Base-by-base conservation (phyloP, 2,888 invertebrate species). In the Drosophila sordidula region DNA sequence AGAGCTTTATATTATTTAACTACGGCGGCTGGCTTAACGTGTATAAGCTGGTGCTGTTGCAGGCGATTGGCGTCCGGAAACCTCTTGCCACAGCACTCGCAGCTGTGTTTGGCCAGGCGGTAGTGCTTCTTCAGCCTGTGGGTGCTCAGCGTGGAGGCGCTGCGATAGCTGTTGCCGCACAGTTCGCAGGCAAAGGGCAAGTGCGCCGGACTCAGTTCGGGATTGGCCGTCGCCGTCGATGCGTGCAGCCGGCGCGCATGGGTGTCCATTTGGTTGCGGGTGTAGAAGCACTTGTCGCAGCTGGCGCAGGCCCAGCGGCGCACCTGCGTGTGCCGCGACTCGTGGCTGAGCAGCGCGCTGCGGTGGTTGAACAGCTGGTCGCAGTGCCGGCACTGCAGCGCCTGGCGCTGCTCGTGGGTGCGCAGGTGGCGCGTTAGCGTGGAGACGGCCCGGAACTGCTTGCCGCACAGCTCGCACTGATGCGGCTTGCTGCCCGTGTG, bases 391-490 rank as follows among this genome's bases (percentile, higher is more conserved):
- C 85, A 87, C 6, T 52, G 57, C 52, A 68, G 70, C 6, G 56
- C 38, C 39, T 74, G 47, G 3, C 77, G 75, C 42, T 70, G 45
- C 18, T 67, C 69, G 5, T 87, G 87, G 1, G 87, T 87, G n/a
- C 67, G 83, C 16, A 81, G 39, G 38, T 87, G 85, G 1, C 87
- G 80, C 16, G 74, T 79, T 4, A 87, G 36, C 8, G 87, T 87
- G 32, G 79, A 85, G 2, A 78, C 62, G 12, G 87, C 87, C 9
- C 85, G 74, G 62, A 87, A 85, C 57, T 73, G 78, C 6, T 77
- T 74, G 16, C 87, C 87, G 38, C 87, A 87, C 47, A 75, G 69
- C 8, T 87, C 87, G 55, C 87, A 87, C 45, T 87, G 87, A 57
- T 85, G 77, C 3, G 85, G 87, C 54, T 85, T 85, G 6, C 58